Conservation (phyloP, 2,113 vertebrate genomes). For the Cyanistes caeruleus region DNA sequence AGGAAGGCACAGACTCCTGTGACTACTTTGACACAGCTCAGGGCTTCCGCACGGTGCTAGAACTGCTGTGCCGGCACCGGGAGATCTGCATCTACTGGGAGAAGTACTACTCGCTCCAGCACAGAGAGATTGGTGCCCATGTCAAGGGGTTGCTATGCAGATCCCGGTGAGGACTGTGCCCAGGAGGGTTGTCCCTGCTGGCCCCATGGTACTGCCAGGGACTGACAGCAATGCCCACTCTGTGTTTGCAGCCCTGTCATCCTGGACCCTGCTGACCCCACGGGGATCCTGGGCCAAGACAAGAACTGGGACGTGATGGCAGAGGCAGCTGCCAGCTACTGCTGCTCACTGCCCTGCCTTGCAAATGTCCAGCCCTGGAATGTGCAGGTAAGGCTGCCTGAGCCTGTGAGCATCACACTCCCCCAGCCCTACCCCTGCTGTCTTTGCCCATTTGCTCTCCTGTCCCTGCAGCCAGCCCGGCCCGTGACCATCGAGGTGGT, state of each 20-base stretch:
- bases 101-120: neutral
- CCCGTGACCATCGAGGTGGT: neutral
- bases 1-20: fast-evolving
- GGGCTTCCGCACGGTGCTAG: conserved; percentile 38
- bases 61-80: neutral
- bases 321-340: fast-evolving
- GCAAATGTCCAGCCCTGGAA: fast-evolving
- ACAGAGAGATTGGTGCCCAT: neutral
- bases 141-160: neutral
- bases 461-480: neutral
- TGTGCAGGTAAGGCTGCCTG: conserved; percentile 28
- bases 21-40: neutral
- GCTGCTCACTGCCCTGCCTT: neutral
- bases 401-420: fast-evolving
- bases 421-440: fast-evolving
- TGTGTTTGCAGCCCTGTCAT: conserved; percentile 32
- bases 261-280: conserved; percentile 49
- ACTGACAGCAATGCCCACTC: neutral
- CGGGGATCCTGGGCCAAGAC: conserved; percentile 22
- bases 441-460: neutral
- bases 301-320: neutral
- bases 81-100: conserved; percentile 58
- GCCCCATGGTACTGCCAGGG: fast-evolving
- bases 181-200: fast-evolving
- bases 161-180: neutral